Percentiles rank a stretch among this genome's conserved stretches.
Evolutionary conservation across 2,113 vertebrate genomes (phyloP).

Genomic region (Gracilinanus agilis): DNA sequence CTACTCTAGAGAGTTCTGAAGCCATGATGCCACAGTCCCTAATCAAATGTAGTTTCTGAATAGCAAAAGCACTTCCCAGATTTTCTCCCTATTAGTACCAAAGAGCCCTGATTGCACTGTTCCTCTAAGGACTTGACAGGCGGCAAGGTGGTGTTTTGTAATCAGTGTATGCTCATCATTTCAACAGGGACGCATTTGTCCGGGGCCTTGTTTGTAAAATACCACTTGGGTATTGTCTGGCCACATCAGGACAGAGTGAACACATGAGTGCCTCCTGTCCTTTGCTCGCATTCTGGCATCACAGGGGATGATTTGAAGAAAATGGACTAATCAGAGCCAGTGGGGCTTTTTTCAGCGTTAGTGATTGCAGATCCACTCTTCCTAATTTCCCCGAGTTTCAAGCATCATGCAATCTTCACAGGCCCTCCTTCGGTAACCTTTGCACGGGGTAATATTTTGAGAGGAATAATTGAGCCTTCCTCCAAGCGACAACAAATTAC

Average conservation of each 20-base stretch:
- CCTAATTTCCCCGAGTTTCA: conserved; percentile 24
- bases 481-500: background rate
- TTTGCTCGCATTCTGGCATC: conserved; percentile 1
- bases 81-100: background rate
- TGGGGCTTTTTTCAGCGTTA: background rate
- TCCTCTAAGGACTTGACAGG: conserved; percentile 20
- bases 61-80: background rate
- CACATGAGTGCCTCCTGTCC: background rate
- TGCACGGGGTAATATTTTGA: background rate
- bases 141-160: conserved; percentile 9
- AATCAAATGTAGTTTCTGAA: background rate
- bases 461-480: background rate
- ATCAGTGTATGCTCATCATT: background rate
- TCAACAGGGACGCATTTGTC: background rate
- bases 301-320: background rate
- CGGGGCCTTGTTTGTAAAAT: conserved; percentile 14
- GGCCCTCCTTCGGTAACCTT: background rate
- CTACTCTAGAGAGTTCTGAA: background rate
- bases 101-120: conserved; percentile 5
- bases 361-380: conserved; percentile 22
- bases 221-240: background rate
- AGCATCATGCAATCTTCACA: conserved; percentile 14
- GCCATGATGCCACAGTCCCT: background rate
- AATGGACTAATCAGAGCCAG: conserved; percentile 16
- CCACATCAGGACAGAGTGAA: conserved; percentile 8